These are phyloP conservation scores for Peromyscus maniculatus DNA, from an alignment of 2,113 vertebrate genomes.

Conservation along the genomic window DNA sequence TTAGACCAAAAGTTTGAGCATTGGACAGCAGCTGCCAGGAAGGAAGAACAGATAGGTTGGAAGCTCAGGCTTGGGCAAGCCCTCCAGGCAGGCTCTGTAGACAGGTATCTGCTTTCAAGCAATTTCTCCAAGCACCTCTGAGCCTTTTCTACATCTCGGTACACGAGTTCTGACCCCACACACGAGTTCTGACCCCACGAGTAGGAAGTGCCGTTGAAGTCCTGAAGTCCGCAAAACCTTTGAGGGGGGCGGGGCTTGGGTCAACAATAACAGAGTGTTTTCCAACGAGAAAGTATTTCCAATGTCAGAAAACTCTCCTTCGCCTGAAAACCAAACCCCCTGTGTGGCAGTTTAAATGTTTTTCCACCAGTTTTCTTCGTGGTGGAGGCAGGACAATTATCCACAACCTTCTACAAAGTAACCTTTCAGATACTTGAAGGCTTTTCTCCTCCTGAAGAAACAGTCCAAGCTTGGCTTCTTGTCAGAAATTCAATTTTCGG, in stretches of 20 bases:
- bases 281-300: constrained; percentile 45
- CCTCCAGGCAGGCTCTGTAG: neutral
- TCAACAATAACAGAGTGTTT: constrained; percentile 47
- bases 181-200: neutral
- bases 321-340: constrained; percentile 62
- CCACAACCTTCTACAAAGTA: constrained; percentile 57
- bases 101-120: neutral
- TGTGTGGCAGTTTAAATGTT: constrained; percentile 63
- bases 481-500: constrained; percentile 78
- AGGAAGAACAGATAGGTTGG: neutral
- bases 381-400: constrained; percentile 71
- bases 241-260: neutral
- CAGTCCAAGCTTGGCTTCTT: constrained; percentile 60
- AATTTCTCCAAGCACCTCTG: neutral
- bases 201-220: neutral
- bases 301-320: constrained; percentile 66
- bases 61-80: constrained; percentile 20
- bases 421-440: constrained; percentile 66
- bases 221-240: neutral
- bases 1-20: constrained; percentile 41
- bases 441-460: constrained; percentile 68
- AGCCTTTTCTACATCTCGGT: neutral
- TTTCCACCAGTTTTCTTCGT: constrained; percentile 68
- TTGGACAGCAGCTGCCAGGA: constrained; percentile 1
- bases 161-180: neutral